These are phyloP conservation scores for Pseudomyrmex dendroicus DNA, from an alignment of 1,140 invertebrate genomes.

Conservation along the genomic window DNA sequence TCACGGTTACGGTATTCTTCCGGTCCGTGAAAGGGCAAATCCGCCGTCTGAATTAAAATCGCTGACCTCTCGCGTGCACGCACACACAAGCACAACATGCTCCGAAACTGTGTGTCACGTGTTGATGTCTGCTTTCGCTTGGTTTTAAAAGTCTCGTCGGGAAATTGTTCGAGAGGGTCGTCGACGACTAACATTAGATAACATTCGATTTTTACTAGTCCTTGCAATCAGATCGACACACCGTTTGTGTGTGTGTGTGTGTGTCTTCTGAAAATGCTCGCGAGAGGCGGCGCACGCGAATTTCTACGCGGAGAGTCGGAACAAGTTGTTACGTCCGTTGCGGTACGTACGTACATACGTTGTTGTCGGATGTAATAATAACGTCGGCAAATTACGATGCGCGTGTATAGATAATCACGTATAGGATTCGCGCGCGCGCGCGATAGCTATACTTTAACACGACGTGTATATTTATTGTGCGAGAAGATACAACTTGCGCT, in stretches of 20 bases:
- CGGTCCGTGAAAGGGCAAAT: background rate
- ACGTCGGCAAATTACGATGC: conserved; percentile 29
- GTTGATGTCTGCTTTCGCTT: too few species aligned
- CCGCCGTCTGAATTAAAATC: background rate
- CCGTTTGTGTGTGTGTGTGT: background rate
- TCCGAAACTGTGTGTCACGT: too few species aligned
- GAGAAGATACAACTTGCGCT: background rate
- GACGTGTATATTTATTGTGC: conserved; percentile 25
- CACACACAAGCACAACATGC: too few species aligned
- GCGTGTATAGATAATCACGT: conserved; percentile 29
- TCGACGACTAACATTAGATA: too few species aligned
- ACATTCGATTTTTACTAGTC: background rate
- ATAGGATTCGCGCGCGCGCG: background rate
- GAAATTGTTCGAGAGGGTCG: too few species aligned
- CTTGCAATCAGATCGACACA: background rate
- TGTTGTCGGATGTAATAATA: conserved; percentile 49
- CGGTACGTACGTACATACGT: conserved; percentile 2
- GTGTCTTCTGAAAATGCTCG: conserved; percentile 23
- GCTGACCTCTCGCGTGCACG: too few species aligned
- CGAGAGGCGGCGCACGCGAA: background rate
- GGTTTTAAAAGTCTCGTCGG: too few species aligned
- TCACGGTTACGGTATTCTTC: conserved; percentile 21
- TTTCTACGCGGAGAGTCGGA: conserved; percentile 10
- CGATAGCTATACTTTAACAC: conserved; percentile 35
- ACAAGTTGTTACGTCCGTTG: conserved; percentile 13